Base-by-base conservation (phyloP, 2,888 invertebrate species). In the Mythimna ferrago region DNA sequence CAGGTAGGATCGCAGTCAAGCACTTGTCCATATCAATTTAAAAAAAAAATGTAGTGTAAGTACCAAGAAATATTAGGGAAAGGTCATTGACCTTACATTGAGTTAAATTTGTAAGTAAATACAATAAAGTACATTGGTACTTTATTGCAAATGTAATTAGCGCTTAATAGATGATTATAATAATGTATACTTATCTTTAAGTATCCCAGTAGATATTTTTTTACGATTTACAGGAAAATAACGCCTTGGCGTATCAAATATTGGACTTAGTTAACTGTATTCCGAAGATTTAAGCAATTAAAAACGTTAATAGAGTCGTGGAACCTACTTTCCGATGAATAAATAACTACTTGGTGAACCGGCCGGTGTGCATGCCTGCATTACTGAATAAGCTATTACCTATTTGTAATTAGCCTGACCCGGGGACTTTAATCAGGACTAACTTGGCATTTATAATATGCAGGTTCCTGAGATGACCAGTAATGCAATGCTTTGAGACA, bases 251-350 rank as follows among this genome's bases (percentile, higher is more conserved):
- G 26, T 16, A 7, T 51, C 32, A 58, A 66, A n/a, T 41, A 35
- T 54, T 48, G 7, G 66, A 58, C 41, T 56, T 35, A 26, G 41
- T 56, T 80, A 81, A 80, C 83, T 73, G 83, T 82, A 63, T 5
- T 60, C 53, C 60, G 9, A 32, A 26, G 64, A n/a, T 53, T 71
- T 67, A 68, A 81, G 54, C 76, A 80, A 82, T 85, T 78, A 80
- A 81, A 79, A 63, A 44, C 58, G 63, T 73, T 67, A 73, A 63
- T 79, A 72, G 65, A 82, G 81, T 68, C 73, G 70, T 73, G 63
- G 76, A 83, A 78, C 76, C 81, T 82, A 80, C 71, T 78, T 70
- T 84, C 63, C 66, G 66, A 71, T 74, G 78, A 67, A 72, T 78
- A 84, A 84, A 62, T 78, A 84, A 87, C 82, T 81, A 57, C 83